Evolutionary conservation across 2,797 vertebrate genomes (phyloP), one percentile per base, ranked within the genome.

Genomic region (Tiaroga cobitis): DNA sequence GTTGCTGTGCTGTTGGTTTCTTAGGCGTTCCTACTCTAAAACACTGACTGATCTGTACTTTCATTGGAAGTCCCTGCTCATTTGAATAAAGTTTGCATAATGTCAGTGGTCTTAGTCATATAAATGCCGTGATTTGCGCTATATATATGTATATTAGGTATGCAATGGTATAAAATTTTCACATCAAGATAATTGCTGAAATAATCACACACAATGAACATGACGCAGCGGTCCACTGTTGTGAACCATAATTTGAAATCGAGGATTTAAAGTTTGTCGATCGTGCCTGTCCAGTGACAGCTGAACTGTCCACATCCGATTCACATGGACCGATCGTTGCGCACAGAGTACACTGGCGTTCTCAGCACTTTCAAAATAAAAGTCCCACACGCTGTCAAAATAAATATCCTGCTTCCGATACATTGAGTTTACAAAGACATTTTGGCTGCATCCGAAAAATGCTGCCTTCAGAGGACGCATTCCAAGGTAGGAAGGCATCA

Each of bases 1-100:
- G 80, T 81, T 19, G 24, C 24, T 56, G 32, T 68, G 63, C 79
- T 68, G 43, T 68, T 80, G 79, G 34, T 37, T 49, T 68, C 19
- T 68, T 46, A 68, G 78, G 26, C 11, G 61, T 49, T 80, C 15
- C 19, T 68, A 51, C 29, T 68, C 78, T 49, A 16, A 51, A 29
- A 49, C 61, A 24, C 26, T 5, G 26, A 67, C 43, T 46, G 63
- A 67, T 67, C 61, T 65, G 61, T 32, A 13, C 10, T 65, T 41
- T 18, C 15, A 15, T 34, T 80, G 26, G 41, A 61, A 78, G 54
- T 41, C 4, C 59, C 18, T 46, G 24, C 19, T 65, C 54, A 77
- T 77, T 59, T 77, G 73, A 46, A 54, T 21, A 51, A 32, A 5
- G 4, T 51, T 75, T 75, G 32, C 32, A 26, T 61, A 56, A 5